These are phyloP conservation scores for Drosophila nigrodunni DNA, from an alignment of 1,140 invertebrate species.

Conservation along the genomic window DNA sequence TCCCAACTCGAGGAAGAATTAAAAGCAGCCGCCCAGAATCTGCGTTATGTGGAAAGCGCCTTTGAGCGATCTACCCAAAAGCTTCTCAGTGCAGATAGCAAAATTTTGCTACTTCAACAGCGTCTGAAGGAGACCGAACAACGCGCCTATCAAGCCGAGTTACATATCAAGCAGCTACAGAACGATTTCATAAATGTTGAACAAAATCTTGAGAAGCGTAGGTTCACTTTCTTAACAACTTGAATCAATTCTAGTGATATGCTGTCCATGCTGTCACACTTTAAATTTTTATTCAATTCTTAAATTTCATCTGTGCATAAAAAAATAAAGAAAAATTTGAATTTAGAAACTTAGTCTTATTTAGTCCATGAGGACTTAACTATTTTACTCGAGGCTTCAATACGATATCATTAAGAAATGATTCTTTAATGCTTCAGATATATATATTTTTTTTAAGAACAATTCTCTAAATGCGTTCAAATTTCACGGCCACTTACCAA, in stretches of 20 bases:
- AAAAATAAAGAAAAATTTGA: no score
- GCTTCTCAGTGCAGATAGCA: background rate
- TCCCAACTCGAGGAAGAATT: slow-evolving; percentile 16
- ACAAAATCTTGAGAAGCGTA: slow-evolving; percentile 10
- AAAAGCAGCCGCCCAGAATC: slow-evolving; percentile 12
- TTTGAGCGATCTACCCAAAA: slow-evolving; percentile 7
- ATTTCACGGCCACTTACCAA: no score
- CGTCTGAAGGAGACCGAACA: slow-evolving; percentile 25
- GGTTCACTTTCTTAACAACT: slow-evolving; percentile 2
- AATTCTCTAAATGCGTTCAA: no score
- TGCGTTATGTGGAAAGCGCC: slow-evolving; percentile 17
- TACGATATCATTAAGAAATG: no score
- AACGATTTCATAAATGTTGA: slow-evolving; percentile 7
- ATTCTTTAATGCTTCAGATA: no score
- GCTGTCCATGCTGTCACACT: background rate
- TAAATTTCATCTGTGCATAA: background rate
- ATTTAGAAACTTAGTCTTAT: no score
- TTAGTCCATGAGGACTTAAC: no score
- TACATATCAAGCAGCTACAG: slow-evolving; percentile 21
- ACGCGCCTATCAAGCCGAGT: slow-evolving; percentile 24
- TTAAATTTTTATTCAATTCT: background rate
- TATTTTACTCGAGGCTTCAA: no score
- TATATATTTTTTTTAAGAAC: no score
- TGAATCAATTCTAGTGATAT: background rate
- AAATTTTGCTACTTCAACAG: slow-evolving; percentile 14